Base-by-base conservation (phyloP, 2,113 vertebrate genomes). In the Pachypanchax playfairii region DNA sequence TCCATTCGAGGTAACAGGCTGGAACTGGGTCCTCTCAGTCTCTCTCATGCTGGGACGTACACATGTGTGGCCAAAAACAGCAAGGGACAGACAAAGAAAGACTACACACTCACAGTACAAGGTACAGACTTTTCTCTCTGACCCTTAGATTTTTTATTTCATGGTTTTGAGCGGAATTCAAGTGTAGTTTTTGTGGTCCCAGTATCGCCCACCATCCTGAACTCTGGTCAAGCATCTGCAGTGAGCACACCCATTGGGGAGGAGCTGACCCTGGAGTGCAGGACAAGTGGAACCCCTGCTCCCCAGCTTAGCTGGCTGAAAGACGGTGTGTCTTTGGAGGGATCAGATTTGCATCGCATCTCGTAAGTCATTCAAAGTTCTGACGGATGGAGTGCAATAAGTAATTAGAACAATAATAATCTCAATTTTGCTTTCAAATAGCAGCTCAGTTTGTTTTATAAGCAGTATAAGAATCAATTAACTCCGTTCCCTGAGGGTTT, bases 241-340 rank as follows among this genome's bases (percentile, higher is more conserved):
- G 84, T 93, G 77, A 94, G 85, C 0, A 80, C 91, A 22, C 71
- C 88, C 43, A 70, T 89, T 52, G 93, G 90, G 4, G 77, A 91
- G 33, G 82, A 91, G 48, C 70, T 93, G 49, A 92, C 55, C 22
- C 87, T 98, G 77, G 90, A 93, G 79, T 98, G 96, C 48, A 89
- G 13, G 64, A 92, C 83, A 0, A 84, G 86, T 0, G 95, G 96
- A 14, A 91, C 86, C 70, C 95, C 96, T 0, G 57, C 69, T 0
- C 96, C 96, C 0, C 79, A 65, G 0, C 84, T 97, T 73, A 86
- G 85, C 72, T 98, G 96, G 96, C 82, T 96, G 65, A 97, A 94
- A 85, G 93, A 96, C 0, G 94, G 95, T 17, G 68, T 76, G 33
- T 92, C 90, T 1, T 84, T 98, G 56, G 73, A 66, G 26, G 77